Base-by-base conservation (phyloP, 2,797 vertebrate genomes). In the Pangasius djambal region DNA sequence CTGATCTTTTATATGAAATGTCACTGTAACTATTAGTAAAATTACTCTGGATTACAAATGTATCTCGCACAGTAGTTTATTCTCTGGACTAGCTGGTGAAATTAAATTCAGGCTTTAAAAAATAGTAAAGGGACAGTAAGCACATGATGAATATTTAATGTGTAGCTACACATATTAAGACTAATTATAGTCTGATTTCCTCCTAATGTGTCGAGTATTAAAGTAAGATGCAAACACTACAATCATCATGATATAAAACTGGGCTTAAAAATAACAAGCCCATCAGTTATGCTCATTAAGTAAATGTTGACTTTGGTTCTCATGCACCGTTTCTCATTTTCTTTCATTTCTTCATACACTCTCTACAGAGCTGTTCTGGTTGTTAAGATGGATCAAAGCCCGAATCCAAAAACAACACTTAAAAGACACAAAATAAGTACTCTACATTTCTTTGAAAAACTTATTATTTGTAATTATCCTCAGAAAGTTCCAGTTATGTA, bases 281-380 rank as follows among this genome's bases (percentile, higher is more conserved):
- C 89, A 92, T 88, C 87, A 90, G 92, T 95, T 93, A 94, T 93
- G 93, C 92, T 92, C 94, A 95, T 94, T 87, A 69, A 89, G 91
- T 93, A 94, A 94, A 95, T 91, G 93, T 6, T 50, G 74, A 89
- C 89, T 93, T 92, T 89, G 94, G 94, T 92, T 85, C 92, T 93
- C 93, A 50, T 79, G 48, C 48, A 57, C 52, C 8, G 4, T 79
- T 79, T 86, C 31, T 67, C 59, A 79, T 81, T 59, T 48, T 28
- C 50, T 59, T 59, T 83, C 78, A 83, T 83, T 79, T 74, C 55
- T 50, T 79, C 44, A 67, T 15, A 48, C 52, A 15, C n/a, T 70
- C 48, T 55, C 48, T 55, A 18, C 48, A 70, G 9, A 70, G 83
- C 65, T 55, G 5, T 85, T 70, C 48, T 55, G 48, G 25, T 63